Percentiles rank a stretch among this genome's conserved stretches.
These are phyloP conservation scores for Thelaira solivaga DNA, from an alignment of 2,888 invertebrate species.

Conservation along the genomic window DNA sequence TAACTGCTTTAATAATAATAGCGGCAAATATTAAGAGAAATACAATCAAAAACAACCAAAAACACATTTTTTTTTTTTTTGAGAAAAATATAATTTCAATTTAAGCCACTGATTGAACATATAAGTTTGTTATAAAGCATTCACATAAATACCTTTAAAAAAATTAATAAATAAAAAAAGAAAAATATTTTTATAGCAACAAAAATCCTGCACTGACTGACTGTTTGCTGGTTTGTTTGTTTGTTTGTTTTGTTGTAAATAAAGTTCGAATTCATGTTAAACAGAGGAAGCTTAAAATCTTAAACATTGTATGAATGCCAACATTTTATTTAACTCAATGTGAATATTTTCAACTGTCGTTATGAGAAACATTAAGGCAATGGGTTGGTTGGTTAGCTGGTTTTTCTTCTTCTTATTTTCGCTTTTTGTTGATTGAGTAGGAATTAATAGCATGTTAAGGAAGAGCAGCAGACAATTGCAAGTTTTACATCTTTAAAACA, in stretches of 20 bases:
- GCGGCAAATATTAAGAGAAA: constrained; percentile 55
- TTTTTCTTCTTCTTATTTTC: not conserved
- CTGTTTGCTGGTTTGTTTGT: too few species aligned
- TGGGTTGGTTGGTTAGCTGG: not conserved
- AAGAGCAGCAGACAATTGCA: not conserved
- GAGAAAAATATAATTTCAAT: constrained; percentile 42
- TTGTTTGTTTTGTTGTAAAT: too few species aligned
- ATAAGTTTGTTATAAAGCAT: constrained; percentile 23
- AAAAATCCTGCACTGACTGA: too few species aligned
- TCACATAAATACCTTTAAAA: not conserved
- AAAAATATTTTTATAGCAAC: too few species aligned
- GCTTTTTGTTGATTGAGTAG: not conserved
- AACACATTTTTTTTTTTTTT: too few species aligned
- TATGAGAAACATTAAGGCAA: not conserved
- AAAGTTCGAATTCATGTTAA: constrained; percentile 8
- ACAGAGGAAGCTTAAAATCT: constrained; percentile 53
- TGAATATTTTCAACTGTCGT: not conserved
- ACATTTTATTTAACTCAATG: constrained; percentile 7
- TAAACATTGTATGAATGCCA: constrained; percentile 37
- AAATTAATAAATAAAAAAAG: not conserved
- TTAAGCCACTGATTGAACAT: not conserved
- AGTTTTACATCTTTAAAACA: not conserved
- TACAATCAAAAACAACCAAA: constrained; percentile 25
- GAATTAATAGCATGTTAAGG: constrained; percentile 24
- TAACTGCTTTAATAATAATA: constrained; percentile 43